Conservation (phyloP, 2,888 invertebrate genomes). For the Dryobotodes eremita region DNA sequence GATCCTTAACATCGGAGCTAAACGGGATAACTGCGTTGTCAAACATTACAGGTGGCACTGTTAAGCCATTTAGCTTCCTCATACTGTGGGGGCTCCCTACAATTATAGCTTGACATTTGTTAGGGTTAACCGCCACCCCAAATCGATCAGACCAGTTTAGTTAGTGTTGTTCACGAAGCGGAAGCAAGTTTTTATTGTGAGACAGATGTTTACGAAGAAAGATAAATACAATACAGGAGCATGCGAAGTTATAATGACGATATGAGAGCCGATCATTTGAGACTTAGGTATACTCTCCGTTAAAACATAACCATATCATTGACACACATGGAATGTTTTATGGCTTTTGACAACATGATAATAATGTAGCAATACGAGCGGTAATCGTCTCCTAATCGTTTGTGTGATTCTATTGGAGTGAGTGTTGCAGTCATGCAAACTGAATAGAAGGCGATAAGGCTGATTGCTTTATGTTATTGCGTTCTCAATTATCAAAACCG, state of each 20-base stretch:
- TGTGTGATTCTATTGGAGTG: conserved; percentile 29
- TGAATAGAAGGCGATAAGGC: conserved; percentile 57
- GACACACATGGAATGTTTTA: conserved; percentile 14
- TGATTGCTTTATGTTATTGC: conserved; percentile 65
- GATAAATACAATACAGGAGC: not conserved
- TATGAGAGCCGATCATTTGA: conserved; percentile 9
- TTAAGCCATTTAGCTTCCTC: too few species aligned
- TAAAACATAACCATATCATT: conserved; percentile 9
- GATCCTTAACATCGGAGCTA: too few species aligned
- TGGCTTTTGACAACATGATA: conserved; percentile 22
- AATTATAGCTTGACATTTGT: too few species aligned
- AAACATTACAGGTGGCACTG: too few species aligned
- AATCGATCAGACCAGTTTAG: too few species aligned
- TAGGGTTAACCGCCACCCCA: too few species aligned
- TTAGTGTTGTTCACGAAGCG: conserved; percentile 16
- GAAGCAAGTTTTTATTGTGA: conserved; percentile 7
- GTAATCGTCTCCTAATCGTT: conserved; percentile 44
- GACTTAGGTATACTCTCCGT: not conserved
- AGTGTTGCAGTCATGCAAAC: conserved; percentile 45
- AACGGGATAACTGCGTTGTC: too few species aligned
- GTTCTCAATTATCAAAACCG: conserved; percentile 63
- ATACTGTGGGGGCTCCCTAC: too few species aligned
- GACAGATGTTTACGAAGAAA: not conserved
- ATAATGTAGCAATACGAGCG: conserved; percentile 31
- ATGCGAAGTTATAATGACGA: not conserved